These are phyloP conservation scores for Betta splendens DNA, from an alignment of 2,797 vertebrate genomes.

Conservation along the genomic window DNA sequence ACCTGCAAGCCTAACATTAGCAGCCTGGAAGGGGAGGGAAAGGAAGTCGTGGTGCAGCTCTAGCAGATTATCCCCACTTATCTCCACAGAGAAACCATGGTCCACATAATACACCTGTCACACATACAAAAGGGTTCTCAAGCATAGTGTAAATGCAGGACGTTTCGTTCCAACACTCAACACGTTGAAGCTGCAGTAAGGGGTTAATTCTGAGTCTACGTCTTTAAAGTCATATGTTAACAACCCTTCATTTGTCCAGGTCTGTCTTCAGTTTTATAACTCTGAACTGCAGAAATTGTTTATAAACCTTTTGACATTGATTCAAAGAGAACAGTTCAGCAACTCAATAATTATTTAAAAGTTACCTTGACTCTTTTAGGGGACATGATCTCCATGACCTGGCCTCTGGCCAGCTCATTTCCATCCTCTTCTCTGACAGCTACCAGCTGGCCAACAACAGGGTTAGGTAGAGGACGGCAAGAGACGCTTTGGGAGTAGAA, in stretches of 20 bases:
- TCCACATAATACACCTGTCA: constrained; percentile 91
- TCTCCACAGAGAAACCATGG: constrained; percentile 87
- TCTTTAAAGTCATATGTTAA: too few relatives aligned
- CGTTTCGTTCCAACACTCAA: too few relatives aligned
- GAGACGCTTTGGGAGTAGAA: constrained; percentile 79
- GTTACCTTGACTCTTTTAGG: constrained; percentile 84
- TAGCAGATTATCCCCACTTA: constrained; percentile 79
- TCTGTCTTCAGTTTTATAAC: not conserved
- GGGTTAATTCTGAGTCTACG: too few relatives aligned
- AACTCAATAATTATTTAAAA: too few relatives aligned
- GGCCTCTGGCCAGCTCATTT: constrained; percentile 87
- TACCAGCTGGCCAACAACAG: constrained; percentile 84
- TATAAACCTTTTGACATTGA: too few relatives aligned
- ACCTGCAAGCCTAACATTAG: constrained; percentile 93
- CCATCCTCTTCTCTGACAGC: constrained; percentile 86
- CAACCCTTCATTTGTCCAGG: not conserved
- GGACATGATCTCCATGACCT: constrained; percentile 76
- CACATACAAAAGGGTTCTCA: constrained; percentile 9
- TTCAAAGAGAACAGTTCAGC: too few relatives aligned
- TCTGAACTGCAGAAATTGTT: not conserved
- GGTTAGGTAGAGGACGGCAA: constrained; percentile 51
- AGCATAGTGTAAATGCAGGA: not conserved
- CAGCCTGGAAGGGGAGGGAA: constrained; percentile 89
- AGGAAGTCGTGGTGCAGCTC: constrained; percentile 84
- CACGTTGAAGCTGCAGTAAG: too few relatives aligned